Evolutionary conservation across 2,888 invertebrate genomes (phyloP).

Genomic region (Eledona agricola): DNA sequence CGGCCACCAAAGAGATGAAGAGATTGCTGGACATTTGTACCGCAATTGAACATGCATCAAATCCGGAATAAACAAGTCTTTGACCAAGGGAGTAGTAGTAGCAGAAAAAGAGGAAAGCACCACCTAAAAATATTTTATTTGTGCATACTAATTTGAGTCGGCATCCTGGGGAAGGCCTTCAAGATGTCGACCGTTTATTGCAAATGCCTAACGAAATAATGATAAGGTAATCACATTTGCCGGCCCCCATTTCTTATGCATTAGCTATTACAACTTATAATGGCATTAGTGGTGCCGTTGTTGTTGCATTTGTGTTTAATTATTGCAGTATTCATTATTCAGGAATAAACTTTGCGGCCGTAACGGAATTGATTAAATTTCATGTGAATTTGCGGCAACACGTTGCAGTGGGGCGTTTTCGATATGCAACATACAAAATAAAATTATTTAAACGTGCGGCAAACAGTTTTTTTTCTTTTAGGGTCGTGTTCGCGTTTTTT

Average conservation of each 20-base stretch:
- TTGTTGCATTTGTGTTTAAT: slow-evolving; percentile 25
- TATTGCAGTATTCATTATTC: slow-evolving; percentile 25
- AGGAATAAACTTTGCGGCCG: slow-evolving; percentile 20
- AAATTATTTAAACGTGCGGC: neutral
- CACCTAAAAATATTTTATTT: too few relatives aligned
- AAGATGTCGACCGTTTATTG: slow-evolving; percentile 13
- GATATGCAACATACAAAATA: neutral
- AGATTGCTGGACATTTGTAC: too few relatives aligned
- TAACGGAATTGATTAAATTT: slow-evolving; percentile 27
- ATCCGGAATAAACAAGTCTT: too few relatives aligned
- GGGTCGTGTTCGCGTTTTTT: slow-evolving; percentile 9
- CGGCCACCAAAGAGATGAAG: too few relatives aligned
- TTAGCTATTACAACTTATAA: slow-evolving; percentile 41
- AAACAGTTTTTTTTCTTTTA: neutral
- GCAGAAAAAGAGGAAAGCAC: too few relatives aligned
- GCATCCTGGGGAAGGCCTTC: too few relatives aligned
- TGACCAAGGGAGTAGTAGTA: too few relatives aligned
- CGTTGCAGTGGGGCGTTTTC: slow-evolving; percentile 7
- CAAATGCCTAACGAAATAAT: slow-evolving; percentile 40
- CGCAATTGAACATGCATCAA: too few relatives aligned
- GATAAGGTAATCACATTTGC: slow-evolving; percentile 40
- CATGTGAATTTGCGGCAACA: slow-evolving; percentile 14
- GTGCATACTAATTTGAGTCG: too few relatives aligned
- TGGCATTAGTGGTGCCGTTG: slow-evolving; percentile 27
- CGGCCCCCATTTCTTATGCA: slow-evolving; percentile 40